A percentile compares a stretch with the other conserved stretches of the same genome.
phyloP scores from a whole-genome alignment of 2,888 invertebrate species.

The Craniophora ligustri region DNA sequence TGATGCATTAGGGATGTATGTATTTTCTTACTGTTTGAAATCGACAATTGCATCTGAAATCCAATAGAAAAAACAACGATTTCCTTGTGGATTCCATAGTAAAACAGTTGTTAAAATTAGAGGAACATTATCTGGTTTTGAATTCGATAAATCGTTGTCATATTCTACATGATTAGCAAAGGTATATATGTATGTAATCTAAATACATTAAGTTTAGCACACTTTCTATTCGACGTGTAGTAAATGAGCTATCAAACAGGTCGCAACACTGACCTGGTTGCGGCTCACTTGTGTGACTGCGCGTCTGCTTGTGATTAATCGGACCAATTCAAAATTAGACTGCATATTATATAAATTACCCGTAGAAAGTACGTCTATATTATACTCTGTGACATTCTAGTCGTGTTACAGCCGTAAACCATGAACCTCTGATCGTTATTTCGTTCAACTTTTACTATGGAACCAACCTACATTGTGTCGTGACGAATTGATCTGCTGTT shows the following conservation, averaged over 20 bases:
- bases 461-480: too few species aligned
- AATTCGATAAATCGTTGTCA: too few species aligned
- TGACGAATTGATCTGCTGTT: too few species aligned
- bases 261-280: slow-evolving; percentile 49
- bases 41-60: slow-evolving; percentile 15
- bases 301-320: slow-evolving; percentile 23
- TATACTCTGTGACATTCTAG: too few species aligned
- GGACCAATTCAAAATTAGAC: slow-evolving; percentile 5
- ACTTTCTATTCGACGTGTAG: slow-evolving; percentile 33
- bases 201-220: slow-evolving; percentile 7
- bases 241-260: slow-evolving; percentile 37
- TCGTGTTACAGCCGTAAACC: too few species aligned
- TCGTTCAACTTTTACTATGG: too few species aligned
- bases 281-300: slow-evolving; percentile 24
- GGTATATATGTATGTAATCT: slow-evolving; percentile 7
- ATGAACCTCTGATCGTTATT: too few species aligned
- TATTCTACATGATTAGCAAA: background rate
- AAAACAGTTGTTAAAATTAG: too few species aligned
- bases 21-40: slow-evolving; percentile 16
- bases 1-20: too few species aligned
- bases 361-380: background rate
- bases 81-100: too few species aligned
- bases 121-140: too few species aligned
- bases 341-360: slow-evolving; percentile 1
- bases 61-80: slow-evolving; percentile 19